Conservation (phyloP, 2,113 vertebrate species). For the Sminthopsis crassicaudata region DNA sequence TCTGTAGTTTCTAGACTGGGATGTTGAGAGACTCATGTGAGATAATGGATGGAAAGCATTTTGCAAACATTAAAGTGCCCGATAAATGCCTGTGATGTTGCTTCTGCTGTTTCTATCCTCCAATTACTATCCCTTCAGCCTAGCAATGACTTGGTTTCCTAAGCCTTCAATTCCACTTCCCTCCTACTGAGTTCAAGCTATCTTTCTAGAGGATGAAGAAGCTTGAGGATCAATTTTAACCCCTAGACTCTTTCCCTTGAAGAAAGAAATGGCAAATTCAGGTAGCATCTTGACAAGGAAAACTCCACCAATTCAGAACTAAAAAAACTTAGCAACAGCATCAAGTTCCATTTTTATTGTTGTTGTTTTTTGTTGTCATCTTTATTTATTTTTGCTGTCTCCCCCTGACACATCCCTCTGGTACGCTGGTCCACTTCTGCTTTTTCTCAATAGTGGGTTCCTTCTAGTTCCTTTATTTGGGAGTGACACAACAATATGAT, state of each 20-base stretch:
- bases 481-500: no score
- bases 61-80: not conserved
- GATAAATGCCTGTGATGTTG: not conserved
- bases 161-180: not conserved
- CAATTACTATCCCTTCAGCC: not conserved
- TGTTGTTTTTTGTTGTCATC: no score
- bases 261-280: no score
- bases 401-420: no score
- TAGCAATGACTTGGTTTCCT: not conserved
- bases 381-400: no score
- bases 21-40: not conserved
- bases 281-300: no score
- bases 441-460: no score
- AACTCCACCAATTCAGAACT: no score
- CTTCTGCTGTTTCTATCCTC: not conserved
- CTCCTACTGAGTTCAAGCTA: not conserved
- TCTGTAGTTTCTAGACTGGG: not conserved
- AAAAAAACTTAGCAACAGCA: no score
- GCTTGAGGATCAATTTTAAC: not conserved
- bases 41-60: not conserved
- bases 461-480: no score
- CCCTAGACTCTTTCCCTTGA: not conserved
- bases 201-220: not conserved
- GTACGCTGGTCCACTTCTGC: no score
- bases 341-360: no score